Base-by-base conservation (phyloP, 2,113 vertebrate genomes). In the Catharus fuscescens region DNA sequence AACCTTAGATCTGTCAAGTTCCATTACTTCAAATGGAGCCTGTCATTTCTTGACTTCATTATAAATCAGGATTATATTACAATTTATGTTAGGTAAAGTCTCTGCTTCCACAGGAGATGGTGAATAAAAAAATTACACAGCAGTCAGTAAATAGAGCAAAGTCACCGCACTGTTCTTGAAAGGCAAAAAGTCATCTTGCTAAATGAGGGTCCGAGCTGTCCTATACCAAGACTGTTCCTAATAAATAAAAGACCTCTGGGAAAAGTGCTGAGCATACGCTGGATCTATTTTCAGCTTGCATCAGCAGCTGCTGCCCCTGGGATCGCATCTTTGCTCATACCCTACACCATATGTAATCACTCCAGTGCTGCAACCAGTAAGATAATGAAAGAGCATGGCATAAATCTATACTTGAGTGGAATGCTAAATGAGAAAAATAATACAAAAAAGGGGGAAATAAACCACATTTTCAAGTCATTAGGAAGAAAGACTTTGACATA, bases 211-310 rank as follows among this genome's bases (percentile, higher is more conserved):
- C 96, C 78, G 65, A 98, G 96, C 94, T 97, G 98, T 98, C 98
- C 97, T 97, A 97, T 97, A 97, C 96, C 85, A 96, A 95, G 97
- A 97, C 96, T 98, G 97, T 86, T 98, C 96, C 98, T 98, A 98
- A 98, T 98, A 98, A 99, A 99, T 98, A 99, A 98, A 98, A 97
- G 98, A 98, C 97, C 98, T 97, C 98, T 98, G 98, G 98, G 98
- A 98, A 99, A 99, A 99, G 97, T 98, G 98, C 99, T 99, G 98
- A 99, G 98, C 97, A 86, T 97, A 98, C 94, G 94, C 98, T 98
- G 98, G 98, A 98, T 99, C 98, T 98, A 99, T 99, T 99, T 99
- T 98, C 98, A 99, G 99, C 99, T 98, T 98, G 98, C 98, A 99
- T 99, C 99, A 99, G 98, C 99, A 99, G 99, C 98, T 98, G 98